Evolutionary conservation across 1,140 invertebrate genomes (phyloP), one percentile per base, ranked within the genome.

Genomic region (Drosophila nasuta): DNA sequence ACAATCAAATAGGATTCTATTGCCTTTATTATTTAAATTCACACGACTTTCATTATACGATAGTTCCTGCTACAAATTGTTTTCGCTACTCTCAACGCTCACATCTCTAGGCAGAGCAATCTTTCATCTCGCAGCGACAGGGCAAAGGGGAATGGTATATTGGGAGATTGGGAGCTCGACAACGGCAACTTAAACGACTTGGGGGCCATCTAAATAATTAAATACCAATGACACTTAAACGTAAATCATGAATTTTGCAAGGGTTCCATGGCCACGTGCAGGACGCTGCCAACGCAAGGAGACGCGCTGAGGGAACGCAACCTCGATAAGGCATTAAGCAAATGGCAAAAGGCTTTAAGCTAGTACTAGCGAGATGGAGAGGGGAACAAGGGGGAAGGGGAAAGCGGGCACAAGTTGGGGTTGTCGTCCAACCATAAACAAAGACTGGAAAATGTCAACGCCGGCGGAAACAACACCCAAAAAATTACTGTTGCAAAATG

Each of bases 171-270:
- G 30, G 43, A 57, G 35, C 35, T 57, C 17, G 10, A 28, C 17
- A 49, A 11, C 20, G 20, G 33, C 30, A 70, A 60, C 79, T 86
- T 88, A 86, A 86, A 77, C 76, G 82, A 88, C 82, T 71, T 75
- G 79, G 78, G 78, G 72, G 56, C 68, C 64, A 69, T 63, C 73
- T 89, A 79, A 89, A 89, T 89, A 90, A 90, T 89, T 89, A 85
- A 89, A 79, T 63, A 89, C 75, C 86, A 89, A 89, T 89, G 85
- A 90, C 85, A 89, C 85, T 89, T 90, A 83, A 89, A 89, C 78
- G 85, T 89, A 89, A 89, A 89, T 89, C 85, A 89, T 89, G 85
- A 89, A 90, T 90, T 85, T 89, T 89, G 81, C 83, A 89, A 59
- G 56, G 62, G 66, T 59, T 60, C 38, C 60, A 52, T 62, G 33